phyloP scores from a whole-genome alignment of 1,140 invertebrate species.

The Drosophila simulans region DNA sequence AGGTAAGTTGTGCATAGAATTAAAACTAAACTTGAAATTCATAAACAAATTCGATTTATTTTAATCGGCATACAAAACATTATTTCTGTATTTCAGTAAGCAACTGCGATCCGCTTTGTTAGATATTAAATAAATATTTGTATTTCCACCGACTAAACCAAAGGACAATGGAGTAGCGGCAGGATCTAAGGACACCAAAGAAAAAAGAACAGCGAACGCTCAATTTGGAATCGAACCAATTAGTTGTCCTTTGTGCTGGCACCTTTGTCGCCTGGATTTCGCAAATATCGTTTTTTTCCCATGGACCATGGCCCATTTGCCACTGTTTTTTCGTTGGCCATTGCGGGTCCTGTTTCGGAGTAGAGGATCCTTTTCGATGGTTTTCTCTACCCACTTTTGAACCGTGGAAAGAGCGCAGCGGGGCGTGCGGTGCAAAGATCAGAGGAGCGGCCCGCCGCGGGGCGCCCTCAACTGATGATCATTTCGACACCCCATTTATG shows the following conservation, averaged over 20 bases:
- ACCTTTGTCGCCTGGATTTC: constrained; percentile 44
- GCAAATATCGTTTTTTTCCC: constrained; percentile 47
- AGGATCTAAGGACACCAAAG: constrained; percentile 34
- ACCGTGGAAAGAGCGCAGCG: constrained; percentile 44
- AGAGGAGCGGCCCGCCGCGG: constrained; percentile 48
- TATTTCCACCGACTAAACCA: constrained; percentile 14
- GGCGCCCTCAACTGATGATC: constrained; percentile 67
- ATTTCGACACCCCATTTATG: constrained; percentile 74
- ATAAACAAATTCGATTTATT: too few relatives aligned
- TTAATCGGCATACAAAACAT: too few relatives aligned
- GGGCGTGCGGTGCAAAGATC: constrained; percentile 62
- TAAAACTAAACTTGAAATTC: too few relatives aligned
- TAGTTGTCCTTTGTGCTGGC: constrained; percentile 55
- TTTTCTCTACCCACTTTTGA: not conserved
- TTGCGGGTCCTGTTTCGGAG: constrained; percentile 15
- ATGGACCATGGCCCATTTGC: constrained; percentile 12
- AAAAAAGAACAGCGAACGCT: constrained; percentile 43
- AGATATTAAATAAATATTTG: not conserved
- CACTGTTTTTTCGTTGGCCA: constrained; percentile 41
- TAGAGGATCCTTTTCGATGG: not conserved
- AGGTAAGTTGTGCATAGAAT: too few relatives aligned
- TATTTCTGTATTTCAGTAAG: too few relatives aligned
- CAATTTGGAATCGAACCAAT: constrained; percentile 60
- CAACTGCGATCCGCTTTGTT: too few relatives aligned
- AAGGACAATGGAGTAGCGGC: constrained; percentile 32